Evolutionary conservation across 2,797 vertebrate species (phyloP).

Genomic region (Myotis vivesi): DNA sequence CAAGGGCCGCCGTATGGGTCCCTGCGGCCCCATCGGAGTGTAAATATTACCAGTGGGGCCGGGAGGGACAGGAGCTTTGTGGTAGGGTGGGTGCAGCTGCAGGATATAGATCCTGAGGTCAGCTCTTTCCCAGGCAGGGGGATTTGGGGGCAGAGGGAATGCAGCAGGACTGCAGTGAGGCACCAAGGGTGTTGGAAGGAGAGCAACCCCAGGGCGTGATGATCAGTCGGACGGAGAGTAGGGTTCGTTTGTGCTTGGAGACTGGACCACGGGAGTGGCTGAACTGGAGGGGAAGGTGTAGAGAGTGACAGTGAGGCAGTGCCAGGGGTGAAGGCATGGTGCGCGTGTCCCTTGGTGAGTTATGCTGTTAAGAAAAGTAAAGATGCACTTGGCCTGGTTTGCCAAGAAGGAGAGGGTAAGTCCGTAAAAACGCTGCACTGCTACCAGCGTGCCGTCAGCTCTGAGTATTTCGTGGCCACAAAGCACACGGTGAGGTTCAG

Average conservation of each 20-base stretch:
- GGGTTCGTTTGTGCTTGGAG: background rate
- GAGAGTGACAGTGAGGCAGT: too few species aligned
- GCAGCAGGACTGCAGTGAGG: too few species aligned
- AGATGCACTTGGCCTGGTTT: background rate
- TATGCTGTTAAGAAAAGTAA: background rate
- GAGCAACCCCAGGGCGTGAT: background rate
- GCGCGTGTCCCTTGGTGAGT: background rate
- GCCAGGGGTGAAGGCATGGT: background rate
- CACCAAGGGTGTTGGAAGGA: fast-evolving
- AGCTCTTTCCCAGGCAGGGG: background rate
- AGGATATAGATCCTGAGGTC: background rate
- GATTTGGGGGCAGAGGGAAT: background rate
- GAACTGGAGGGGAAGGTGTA: background rate
- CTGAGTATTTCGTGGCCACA: background rate
- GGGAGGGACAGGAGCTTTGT: background rate
- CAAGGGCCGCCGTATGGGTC: background rate
- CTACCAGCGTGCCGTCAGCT: fast-evolving
- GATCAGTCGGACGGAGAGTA: fast-evolving
- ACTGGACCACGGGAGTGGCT: background rate
- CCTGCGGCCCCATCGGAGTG: background rate
- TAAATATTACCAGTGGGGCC: background rate
- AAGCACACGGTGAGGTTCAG: background rate
- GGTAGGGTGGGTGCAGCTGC: background rate
- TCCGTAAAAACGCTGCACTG: background rate
- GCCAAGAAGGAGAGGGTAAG: background rate